Evolutionary conservation across 2,113 vertebrate species (phyloP).

Genomic region (Dasypus novemcinctus): DNA sequence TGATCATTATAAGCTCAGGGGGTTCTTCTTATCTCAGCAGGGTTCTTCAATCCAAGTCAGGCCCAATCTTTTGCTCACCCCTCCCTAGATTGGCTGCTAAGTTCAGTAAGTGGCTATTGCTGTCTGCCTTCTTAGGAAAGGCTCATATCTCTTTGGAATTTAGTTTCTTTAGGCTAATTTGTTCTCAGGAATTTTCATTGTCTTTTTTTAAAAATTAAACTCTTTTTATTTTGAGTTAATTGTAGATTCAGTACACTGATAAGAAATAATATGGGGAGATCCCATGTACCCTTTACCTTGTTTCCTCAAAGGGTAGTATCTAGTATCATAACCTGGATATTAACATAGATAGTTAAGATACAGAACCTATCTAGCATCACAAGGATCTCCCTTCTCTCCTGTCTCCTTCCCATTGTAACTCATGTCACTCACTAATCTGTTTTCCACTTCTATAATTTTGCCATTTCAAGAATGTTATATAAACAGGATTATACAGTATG

Average conservation of each 20-base stretch:
- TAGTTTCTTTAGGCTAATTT: neutral
- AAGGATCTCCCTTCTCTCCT: neutral
- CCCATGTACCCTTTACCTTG: neutral
- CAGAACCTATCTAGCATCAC: neutral
- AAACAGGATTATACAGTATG: neutral
- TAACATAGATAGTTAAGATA: neutral
- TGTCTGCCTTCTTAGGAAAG: constrained; percentile 1
- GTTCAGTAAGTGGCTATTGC: neutral
- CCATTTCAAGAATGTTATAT: neutral
- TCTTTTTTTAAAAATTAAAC: neutral
- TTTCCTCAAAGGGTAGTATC: neutral
- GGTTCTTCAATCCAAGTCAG: neutral
- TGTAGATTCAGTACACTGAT: neutral
- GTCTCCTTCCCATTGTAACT: neutral
- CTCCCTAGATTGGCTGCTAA: neutral
- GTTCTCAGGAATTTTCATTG: neutral
- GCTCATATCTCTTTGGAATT: neutral
- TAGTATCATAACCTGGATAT: neutral
- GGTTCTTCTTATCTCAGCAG: neutral
- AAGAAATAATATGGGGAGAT: neutral
- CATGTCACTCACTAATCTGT: neutral
- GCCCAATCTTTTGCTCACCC: neutral
- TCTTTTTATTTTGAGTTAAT: neutral
- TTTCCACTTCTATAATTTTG: constrained; percentile 24
- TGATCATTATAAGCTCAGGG: neutral